Conservation (phyloP, 2,797 vertebrate species). For the Lacerta agilis region DNA sequence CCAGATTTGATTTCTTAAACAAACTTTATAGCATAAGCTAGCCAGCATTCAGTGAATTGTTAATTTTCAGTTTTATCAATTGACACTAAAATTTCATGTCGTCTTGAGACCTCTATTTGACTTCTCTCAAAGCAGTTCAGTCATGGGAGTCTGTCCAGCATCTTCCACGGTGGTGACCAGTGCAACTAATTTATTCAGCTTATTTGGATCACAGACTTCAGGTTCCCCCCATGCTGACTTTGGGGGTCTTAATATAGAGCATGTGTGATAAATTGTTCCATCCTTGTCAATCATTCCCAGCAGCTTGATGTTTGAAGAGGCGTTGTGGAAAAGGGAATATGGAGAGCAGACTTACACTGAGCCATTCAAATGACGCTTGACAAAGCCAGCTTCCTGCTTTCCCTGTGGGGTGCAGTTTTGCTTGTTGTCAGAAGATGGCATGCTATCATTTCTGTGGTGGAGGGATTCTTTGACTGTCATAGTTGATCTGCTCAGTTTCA, state of each 20-base stretch:
- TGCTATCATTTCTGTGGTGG: not conserved
- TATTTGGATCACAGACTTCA: not conserved
- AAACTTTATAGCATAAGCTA: not conserved
- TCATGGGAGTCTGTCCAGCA: not conserved
- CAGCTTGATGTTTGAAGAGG: not conserved
- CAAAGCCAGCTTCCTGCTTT: not conserved
- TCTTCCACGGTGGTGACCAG: not conserved
- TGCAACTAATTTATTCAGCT: not conserved
- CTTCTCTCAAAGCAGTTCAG: not conserved
- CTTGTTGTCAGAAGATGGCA: slow-evolving; percentile 12
- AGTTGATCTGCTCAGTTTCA: not conserved
- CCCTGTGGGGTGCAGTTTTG: not conserved
- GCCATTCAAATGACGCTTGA: not conserved
- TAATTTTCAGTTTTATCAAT: not conserved
- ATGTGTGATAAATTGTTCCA: not conserved
- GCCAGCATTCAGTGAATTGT: not conserved
- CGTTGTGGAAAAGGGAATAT: no score
- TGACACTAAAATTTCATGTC: not conserved
- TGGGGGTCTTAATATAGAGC: not conserved
- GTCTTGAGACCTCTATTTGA: not conserved
- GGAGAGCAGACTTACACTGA: not conserved
- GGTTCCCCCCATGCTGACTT: not conserved
- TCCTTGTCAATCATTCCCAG: not conserved
- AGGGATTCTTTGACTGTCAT: not conserved
- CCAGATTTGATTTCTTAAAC: no score